Conservation (phyloP, 1,140 invertebrate genomes). For the Sycophila sp. region DNA sequence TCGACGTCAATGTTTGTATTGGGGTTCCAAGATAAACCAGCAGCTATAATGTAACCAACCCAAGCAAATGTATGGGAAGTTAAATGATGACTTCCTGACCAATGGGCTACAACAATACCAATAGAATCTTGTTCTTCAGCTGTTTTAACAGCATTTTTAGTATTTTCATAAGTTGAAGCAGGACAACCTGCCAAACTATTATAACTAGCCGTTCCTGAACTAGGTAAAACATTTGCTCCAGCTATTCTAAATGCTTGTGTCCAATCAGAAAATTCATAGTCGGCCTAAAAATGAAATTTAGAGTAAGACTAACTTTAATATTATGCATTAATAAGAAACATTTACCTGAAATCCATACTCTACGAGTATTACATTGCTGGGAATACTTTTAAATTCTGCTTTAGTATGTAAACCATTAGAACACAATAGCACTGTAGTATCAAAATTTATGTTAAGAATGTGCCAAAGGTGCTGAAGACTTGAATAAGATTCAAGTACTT, state of each 20-base stretch:
- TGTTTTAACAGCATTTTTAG: slow-evolving; percentile 70
- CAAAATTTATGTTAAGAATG: slow-evolving; percentile 66
- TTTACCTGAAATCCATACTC: slow-evolving; percentile 75
- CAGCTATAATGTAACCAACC: slow-evolving; percentile 74
- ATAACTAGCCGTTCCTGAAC: slow-evolving; percentile 75
- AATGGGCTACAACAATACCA: slow-evolving; percentile 73
- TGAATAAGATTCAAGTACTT: slow-evolving; percentile 61
- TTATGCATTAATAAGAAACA: background rate
- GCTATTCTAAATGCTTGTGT: slow-evolving; percentile 67
- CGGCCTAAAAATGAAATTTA: slow-evolving; percentile 64
- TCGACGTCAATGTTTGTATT: slow-evolving; percentile 63
- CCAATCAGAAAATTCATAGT: slow-evolving; percentile 73
- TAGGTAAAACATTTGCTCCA: slow-evolving; percentile 70
- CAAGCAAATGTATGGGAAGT: slow-evolving; percentile 74
- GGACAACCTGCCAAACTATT: slow-evolving; percentile 75
- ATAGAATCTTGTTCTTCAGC: slow-evolving; percentile 68
- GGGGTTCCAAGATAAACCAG: slow-evolving; percentile 74
- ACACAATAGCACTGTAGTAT: slow-evolving; percentile 71
- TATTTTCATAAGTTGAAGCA: slow-evolving; percentile 72
- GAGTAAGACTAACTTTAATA: background rate
- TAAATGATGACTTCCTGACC: slow-evolving; percentile 74
- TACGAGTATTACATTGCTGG: slow-evolving; percentile 71
- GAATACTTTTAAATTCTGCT: slow-evolving; percentile 63
- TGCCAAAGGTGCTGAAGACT: slow-evolving; percentile 67
- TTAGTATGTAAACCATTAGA: slow-evolving; percentile 67